Conservation (phyloP, 1,140 invertebrate species). For the Coptotermes formosanus region DNA sequence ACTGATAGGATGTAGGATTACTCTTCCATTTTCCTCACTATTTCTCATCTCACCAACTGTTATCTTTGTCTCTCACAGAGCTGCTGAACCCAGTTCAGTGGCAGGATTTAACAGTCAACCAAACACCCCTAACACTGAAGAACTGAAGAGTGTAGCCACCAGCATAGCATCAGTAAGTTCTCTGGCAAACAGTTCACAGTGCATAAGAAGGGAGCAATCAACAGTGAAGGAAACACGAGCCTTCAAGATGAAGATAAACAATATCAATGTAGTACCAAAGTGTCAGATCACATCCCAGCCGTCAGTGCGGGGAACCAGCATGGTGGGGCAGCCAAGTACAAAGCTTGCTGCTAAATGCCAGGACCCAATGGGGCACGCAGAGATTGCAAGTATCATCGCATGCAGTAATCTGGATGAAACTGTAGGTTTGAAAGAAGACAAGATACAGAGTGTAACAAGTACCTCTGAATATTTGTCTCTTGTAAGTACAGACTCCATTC, state of each 20-base stretch:
- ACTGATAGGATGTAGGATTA: too few relatives aligned
- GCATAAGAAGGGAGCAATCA: background rate
- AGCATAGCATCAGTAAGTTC: background rate
- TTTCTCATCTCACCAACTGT: too few relatives aligned
- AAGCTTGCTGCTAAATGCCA: too few relatives aligned
- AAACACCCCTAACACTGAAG: background rate
- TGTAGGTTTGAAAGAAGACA: background rate
- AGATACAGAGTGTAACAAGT: background rate
- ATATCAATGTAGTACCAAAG: background rate
- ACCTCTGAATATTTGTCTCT: slow-evolving; percentile 1
- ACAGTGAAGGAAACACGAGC: background rate
- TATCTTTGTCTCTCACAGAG: background rate
- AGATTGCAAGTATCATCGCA: background rate
- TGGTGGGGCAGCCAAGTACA: background rate
- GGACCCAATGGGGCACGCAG: too few relatives aligned
- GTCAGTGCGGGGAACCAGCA: background rate
- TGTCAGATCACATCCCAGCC: background rate
- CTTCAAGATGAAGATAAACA: background rate
- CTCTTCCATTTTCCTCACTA: too few relatives aligned
- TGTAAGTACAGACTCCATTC: background rate
- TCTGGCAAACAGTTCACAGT: background rate
- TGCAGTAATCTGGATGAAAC: background rate
- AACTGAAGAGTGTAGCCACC: background rate
- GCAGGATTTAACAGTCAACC: background rate
- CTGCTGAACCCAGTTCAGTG: background rate